Base-by-base conservation (phyloP, 2,888 invertebrate species). In the Sclerodermus sp. region DNA sequence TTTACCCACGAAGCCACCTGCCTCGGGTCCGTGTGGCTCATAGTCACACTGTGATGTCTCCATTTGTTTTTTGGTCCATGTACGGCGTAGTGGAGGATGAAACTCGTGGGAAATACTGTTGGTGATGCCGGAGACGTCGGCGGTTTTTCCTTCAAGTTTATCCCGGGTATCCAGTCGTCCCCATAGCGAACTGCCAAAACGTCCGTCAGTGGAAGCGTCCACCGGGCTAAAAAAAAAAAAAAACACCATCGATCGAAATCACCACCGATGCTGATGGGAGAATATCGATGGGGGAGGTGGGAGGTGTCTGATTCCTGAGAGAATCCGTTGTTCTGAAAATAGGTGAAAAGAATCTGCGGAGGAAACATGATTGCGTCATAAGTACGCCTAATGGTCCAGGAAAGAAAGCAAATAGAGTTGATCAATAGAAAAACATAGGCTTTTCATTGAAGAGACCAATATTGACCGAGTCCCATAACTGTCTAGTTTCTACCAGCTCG, bases 1-100 rank as follows among this genome's bases (percentile, higher is more conserved):
- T 82, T 81, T 30, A 84, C 82, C 87, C 87, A 87, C 23, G 83
- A 82, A 0, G 82, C 80, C n/a, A 87, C 81, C 65, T 86, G 83
- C 53, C 82, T 73, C 0, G 82, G 75, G 70, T 87, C 87, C 1
- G 80, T 78, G 71, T 86, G 86, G 64, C 82, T 82, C 68, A 87
- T 79, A 1, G 81, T 81, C 17, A 86, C 75, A 30, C 79, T 80
- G 55, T 82, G 81, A 57, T 84, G 81, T 36, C 82, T 80, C 85
- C 85, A 86, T 61, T 82, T 81, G 66, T 84, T 83, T 61, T 83
- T 82, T 47, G 81, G 74, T 8, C 79, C 79, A 39, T 79, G 75
- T 13, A 83, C 83, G 0, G 84, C 85, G 73, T 86, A 87, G 64
- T 87, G 84, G n/a, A 87, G 80, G 39, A 83, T 80, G 63, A 85